Evolutionary conservation across 2,113 vertebrate genomes (phyloP).

Genomic region (Cebidichthys violaceus): DNA sequence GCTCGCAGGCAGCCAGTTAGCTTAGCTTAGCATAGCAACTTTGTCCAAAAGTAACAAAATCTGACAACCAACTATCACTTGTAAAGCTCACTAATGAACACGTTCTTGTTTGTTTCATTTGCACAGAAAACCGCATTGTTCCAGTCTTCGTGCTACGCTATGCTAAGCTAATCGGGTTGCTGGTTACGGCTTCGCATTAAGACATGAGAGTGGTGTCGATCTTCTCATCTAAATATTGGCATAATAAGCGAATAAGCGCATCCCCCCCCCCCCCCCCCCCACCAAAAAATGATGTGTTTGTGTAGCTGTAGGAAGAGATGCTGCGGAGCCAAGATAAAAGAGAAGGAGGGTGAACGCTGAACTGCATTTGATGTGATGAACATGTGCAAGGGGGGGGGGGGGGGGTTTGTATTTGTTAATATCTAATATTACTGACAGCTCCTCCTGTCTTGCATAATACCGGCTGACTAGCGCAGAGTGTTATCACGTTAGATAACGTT

Average conservation of each 20-base stretch:
- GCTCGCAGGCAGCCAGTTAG: not conserved
- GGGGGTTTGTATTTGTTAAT: not conserved
- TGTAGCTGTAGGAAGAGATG: not conserved
- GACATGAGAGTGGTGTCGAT: not conserved
- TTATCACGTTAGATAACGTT: conserved; percentile 55
- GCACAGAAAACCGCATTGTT: not conserved
- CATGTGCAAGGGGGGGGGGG: not conserved
- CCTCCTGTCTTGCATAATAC: conserved; percentile 18
- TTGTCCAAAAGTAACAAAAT: not conserved
- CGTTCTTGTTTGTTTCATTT: not conserved
- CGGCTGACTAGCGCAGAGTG: not conserved
- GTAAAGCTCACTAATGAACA: not conserved
- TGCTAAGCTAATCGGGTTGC: not conserved
- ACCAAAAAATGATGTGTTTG: no score
- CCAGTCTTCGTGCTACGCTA: not conserved
- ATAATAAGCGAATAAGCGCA: not conserved
- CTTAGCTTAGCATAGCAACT: not conserved
- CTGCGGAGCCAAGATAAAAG: not conserved
- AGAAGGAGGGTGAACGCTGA: not conserved
- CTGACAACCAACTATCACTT: not conserved
- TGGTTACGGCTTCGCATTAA: not conserved
- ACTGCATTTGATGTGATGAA: conserved; percentile 50
- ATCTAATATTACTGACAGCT: conserved; percentile 17
- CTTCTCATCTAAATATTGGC: not conserved
- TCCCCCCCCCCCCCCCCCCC: no score